Evolutionary conservation across 2,888 invertebrate genomes (phyloP).

Genomic region (Leptopterna dolabrata): DNA sequence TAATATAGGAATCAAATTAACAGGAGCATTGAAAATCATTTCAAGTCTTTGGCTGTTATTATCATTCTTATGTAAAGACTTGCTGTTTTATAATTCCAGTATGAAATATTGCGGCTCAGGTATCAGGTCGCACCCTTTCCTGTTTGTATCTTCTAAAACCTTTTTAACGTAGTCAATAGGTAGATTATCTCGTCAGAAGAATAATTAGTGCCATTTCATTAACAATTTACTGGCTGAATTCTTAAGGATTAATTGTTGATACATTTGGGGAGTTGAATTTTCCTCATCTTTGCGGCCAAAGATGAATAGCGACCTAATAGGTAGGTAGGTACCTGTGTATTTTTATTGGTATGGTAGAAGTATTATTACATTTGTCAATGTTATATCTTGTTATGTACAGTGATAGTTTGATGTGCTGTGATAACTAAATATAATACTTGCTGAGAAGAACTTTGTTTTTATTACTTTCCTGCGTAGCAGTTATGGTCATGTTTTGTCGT

Average conservation of each 20-base stretch:
- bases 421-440: neutral
- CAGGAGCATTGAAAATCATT: too few species aligned
- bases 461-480: neutral
- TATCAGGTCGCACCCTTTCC: too few species aligned
- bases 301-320: conserved; percentile 4
- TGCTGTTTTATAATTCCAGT: too few species aligned
- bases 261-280: neutral
- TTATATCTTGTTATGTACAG: conserved; percentile 11
- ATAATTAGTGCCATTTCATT: conserved; percentile 1
- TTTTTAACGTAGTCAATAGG: too few species aligned
- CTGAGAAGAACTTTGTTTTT: neutral
- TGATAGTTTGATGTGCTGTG: conserved; percentile 33
- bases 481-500: too few species aligned
- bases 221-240: neutral
- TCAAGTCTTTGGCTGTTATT: too few species aligned
- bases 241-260: neutral
- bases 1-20: too few species aligned
- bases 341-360: neutral
- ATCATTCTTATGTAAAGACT: too few species aligned
- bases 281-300: neutral
- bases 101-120: too few species aligned
- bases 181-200: too few species aligned
- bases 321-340: neutral
- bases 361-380: neutral
- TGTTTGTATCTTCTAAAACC: too few species aligned